Base-by-base conservation (phyloP, 2,888 invertebrate genomes). In the Chymomyza amoena region DNA sequence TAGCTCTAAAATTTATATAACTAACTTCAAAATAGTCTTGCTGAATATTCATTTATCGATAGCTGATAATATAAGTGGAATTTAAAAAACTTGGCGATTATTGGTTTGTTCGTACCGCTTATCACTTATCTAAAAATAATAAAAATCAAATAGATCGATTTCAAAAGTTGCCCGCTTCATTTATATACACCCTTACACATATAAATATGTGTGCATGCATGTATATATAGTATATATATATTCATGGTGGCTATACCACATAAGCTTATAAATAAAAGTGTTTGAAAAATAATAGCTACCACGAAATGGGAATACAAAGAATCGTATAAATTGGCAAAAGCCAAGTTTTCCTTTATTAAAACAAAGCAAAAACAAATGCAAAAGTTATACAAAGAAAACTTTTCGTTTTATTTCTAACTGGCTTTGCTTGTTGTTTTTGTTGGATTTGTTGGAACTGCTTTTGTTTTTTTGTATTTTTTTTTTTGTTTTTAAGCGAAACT, bases 331-430 rank as follows among this genome's bases (percentile, higher is more conserved):
- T 82, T 82, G 82, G 84, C 76, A 76, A 72, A 70, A 75, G 73
- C 65, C 80, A 83, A 83, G 87, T 83, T 83, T 83, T 73, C 73
- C 76, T 67, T 87, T 84, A 83, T 87, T 83, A 83, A 87, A 70
- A 75, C 75, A 75, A 45, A 45, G 39, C 18, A 57, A 57, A 18
- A 87, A 83, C 84, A 87, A 87, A 79, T 74, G 82, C 76, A 76
- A 87, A 83, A 83, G 87, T 83, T 83, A 84, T 79, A 83, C 82
- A 83, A 71, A 75, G 66, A 83, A 75, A 83, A 83, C 71, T 84
- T 83, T 83, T 84, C 73, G 76, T 79, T 78, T 72, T 66, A 76
- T 77, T 77, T 45, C 39, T 45, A 45, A 45, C 39, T 45, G 39
- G 39, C 39, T 45, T 45, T 45, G 39, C 39, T 76, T 81, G 70